phyloP scores from a whole-genome alignment of 2,113 vertebrate species.

The Oncorhynchus masou region DNA sequence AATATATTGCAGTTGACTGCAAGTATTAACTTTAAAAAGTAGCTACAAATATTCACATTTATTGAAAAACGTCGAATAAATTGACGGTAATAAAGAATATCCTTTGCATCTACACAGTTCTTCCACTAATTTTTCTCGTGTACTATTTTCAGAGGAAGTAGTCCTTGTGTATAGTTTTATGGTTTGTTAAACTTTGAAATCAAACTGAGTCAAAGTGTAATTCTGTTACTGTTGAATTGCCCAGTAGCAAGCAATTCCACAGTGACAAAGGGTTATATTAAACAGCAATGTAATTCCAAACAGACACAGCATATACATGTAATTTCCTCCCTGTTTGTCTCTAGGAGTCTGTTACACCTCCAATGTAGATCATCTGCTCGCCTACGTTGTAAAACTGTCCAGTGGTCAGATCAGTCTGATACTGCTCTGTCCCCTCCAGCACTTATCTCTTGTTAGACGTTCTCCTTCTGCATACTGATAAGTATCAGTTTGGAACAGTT shows the following conservation, averaged over 20 bases:
- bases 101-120: no score
- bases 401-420: not conserved
- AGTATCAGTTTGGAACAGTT: not conserved
- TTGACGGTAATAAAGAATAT: no score
- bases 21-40: no score
- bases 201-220: no score
- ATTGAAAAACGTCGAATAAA: no score
- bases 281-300: not conserved
- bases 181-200: no score
- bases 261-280: not conserved
- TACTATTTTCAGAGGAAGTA: no score
- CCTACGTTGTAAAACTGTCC: not conserved
- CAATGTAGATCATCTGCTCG: slow-evolving; percentile 1
- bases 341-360: slow-evolving; percentile 12
- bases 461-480: not conserved
- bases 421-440: not conserved
- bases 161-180: no score
- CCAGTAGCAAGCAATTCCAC: not conserved
- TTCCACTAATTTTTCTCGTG: no score
- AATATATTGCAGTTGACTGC: no score
- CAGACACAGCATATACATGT: not conserved
- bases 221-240: no score
- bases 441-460: not conserved
- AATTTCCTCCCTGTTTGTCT: slow-evolving; percentile 23
- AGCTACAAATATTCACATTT: no score